Evolutionary conservation across 2,113 vertebrate species (phyloP), one percentile per base, ranked within the genome.

Genomic region (Eptesicus fuscus): DNA sequence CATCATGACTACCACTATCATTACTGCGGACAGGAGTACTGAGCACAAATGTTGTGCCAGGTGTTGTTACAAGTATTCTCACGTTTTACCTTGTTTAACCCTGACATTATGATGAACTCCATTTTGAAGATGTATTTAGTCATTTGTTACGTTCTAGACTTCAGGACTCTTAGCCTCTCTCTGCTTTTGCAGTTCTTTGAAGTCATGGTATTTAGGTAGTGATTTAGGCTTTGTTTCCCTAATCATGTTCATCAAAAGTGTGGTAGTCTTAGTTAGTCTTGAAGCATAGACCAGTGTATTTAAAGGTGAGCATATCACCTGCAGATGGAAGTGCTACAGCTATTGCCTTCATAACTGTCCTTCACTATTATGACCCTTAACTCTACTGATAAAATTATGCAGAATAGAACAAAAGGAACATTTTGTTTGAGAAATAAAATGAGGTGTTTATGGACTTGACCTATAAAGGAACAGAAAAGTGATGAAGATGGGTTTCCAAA

Each of bases 381-480:
- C 7, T 93, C 44, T 30, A 22, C 18, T 59, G 51, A 91, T 49
- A 42, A 59, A 30, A 71, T 67, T 44, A 71, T 67, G 59, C 67
- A 37, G 18, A 61, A 17, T 13, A 61, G 78, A 87, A 80, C 53
- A 71, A 76, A 82, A 37, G 61, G 84, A 70, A 85, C 53, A 61
- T 40, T 73, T 70, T 90, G n/a, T 85, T 86, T 95, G 79, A 77
- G 79, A 93, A 51, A 91, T 56, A 77, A 91, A 93, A 71, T 73
- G 53, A 69, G 44, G 67, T 63, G n/a, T 63, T 67, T 67, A 32
- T 51, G 92, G 63, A 87, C 13, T 56, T 51, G 56, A 87, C 51
- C 74, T 76, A 53, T 1, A 44, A 73, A 77, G n/a, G 37, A 44
- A 56, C 22, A 76, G 59, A 67, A 70, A 61, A 91, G 22, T 9